Conservation (phyloP, 2,888 invertebrate species). For the Tromatobia lineatoria region DNA sequence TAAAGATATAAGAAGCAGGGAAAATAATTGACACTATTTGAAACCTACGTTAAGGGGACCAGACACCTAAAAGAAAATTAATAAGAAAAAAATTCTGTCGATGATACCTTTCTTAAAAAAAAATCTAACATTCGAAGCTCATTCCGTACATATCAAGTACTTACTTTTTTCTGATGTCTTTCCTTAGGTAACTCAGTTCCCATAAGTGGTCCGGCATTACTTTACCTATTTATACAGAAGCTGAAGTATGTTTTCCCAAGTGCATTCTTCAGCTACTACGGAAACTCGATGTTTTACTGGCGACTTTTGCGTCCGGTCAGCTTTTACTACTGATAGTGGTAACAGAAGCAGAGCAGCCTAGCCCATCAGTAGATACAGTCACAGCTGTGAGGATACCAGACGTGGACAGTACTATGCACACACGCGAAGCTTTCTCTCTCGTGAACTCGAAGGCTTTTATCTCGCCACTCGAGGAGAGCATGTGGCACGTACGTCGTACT, state of each 20-base stretch:
- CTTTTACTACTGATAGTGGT: background rate
- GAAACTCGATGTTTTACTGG: conserved; percentile 18
- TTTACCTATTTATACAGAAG: background rate
- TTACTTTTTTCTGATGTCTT: too few species aligned
- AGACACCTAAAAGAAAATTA: too few species aligned
- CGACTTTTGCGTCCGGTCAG: conserved; percentile 18
- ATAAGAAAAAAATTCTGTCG: too few species aligned
- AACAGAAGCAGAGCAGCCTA: background rate
- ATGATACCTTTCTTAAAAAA: too few species aligned
- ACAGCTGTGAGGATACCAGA: background rate
- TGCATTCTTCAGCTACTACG: background rate
- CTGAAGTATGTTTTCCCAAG: background rate
- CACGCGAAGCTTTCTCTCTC: conserved; percentile 37
- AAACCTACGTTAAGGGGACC: too few species aligned
- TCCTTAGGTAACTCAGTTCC: too few species aligned
- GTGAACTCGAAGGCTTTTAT: conserved; percentile 58
- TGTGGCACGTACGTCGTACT: conserved; percentile 28
- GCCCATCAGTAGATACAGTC: background rate
- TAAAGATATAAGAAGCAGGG: too few species aligned
- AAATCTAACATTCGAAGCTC: too few species aligned
- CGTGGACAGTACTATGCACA: conserved; percentile 24
- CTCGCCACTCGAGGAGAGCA: conserved; percentile 46
- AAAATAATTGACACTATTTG: too few species aligned
- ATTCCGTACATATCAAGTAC: too few species aligned
- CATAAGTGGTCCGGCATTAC: background rate